Base-by-base conservation (phyloP, 2,888 invertebrate genomes). In the Holacanthella duospinosa region DNA sequence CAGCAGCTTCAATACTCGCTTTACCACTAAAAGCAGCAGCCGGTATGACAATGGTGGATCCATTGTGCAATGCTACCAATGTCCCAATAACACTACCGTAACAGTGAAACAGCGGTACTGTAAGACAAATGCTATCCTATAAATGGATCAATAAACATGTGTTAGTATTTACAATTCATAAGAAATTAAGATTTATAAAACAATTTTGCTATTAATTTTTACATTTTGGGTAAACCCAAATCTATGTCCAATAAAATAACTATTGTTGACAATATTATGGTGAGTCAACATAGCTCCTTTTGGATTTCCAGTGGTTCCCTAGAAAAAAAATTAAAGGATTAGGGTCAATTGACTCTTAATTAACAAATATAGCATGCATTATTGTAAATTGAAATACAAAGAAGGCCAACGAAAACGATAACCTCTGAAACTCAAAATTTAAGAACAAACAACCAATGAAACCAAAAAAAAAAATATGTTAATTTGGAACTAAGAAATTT, bases 301-400 rank as follows among this genome's bases (percentile, higher is more conserved):
- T 1, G 80, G 79, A 59, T 73, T 74, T 2, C 79, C 79, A 4
- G 79, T 79, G 2, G 80, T 79, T 43, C 80, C 80, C 78, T 78
- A 48, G 4, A 9, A 48, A 9, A 48, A 1, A 91, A 91, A 1
- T 90, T 90, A 75, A 89, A 90, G n/a, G n/a, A n/a, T n/a, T n/a
- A n/a, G n/a, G n/a, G 75, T 89, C 84, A 69, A 93, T 85, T n/a
- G n/a, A 75, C 87, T 88, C 71, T 83, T 84, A 0, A 85, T 81
- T n/a, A 16, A 43, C 12, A 43, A 43, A 43, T 43, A 43, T 16
- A 43, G n/a, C 43, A n/a, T 43, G 12, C 12, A n/a, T 16, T n/a
- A 12, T 43, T 43, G 12, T n/a, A 43, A 43, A 16, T 43, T 43
- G 43, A n/a, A n/a, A n/a, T n/a, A n/a, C n/a, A n/a, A n/a, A n/a